phyloP scores from a whole-genome alignment of 2,113 vertebrate species.

The Rallus limicola region DNA sequence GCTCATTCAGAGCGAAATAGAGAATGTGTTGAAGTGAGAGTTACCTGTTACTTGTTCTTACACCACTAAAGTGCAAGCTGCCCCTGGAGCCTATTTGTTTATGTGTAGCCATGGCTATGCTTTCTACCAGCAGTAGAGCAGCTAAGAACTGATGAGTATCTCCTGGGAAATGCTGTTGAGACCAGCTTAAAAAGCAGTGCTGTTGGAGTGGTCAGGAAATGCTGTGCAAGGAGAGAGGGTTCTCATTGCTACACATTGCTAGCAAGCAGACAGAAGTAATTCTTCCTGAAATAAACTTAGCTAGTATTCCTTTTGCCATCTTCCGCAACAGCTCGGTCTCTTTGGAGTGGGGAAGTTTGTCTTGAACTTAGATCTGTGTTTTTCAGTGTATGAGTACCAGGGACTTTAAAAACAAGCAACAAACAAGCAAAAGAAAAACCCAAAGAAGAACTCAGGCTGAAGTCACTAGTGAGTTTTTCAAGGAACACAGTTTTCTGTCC shows the following conservation, averaged over 20 bases:
- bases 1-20: background rate
- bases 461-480: background rate
- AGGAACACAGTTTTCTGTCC: background rate
- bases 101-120: background rate
- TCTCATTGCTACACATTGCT: background rate
- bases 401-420: background rate
- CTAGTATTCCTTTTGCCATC: background rate
- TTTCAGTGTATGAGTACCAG: background rate
- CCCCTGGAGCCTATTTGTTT: background rate
- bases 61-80: background rate
- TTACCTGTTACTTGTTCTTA: background rate
- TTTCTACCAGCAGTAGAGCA: background rate
- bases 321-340: background rate
- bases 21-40: background rate
- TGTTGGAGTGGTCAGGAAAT: background rate
- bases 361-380: background rate
- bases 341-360: background rate
- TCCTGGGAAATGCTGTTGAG: background rate
- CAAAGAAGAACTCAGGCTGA: background rate
- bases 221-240: background rate
- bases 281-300: background rate
- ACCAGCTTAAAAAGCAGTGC: background rate
- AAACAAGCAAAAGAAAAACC: background rate
- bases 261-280: background rate
- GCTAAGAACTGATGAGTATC: background rate